Base-by-base conservation (phyloP, 92 coral and sea anemone genomes). In the Desmophyllum pertusum region DNA sequence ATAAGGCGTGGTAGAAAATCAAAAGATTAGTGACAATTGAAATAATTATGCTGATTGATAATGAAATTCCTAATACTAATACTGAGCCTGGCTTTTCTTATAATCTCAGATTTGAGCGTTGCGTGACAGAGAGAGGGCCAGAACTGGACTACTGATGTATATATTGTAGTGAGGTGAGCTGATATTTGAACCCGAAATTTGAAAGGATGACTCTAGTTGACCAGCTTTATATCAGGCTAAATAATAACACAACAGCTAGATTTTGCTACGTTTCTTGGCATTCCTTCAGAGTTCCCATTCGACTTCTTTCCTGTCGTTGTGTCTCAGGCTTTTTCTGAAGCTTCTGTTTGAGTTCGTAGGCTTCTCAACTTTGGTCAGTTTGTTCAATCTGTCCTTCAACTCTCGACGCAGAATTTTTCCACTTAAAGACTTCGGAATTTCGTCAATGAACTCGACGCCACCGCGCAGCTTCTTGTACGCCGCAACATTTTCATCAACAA, bases 401-500 rank as follows among this genome's bases (percentile, higher is more conserved):
- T 91, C 93, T 19, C 94, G 89, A 36, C 98, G 88, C 67, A 95
- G 73, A 14, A 95, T 93, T 81, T 95, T 95, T 1, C 98, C 98
- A 57, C 95, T 94, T 8, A 69, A 67, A 2, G 98, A 94, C 68
- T 93, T 91, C 13, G 98, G 98, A 51, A 95, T 92, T 67, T 88
- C 90, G 41, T 95, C 98, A 33, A 95, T 84, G 38, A 94, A 93
- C 83, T 93, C 94, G 18, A 95, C 86, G 2, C 98, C 98, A 6
- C 98, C 98, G 23, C 95, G 93, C 4, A 93, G 84, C 63, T 95
- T 93, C 79, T 95, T 95, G 64, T 93, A 93, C 2, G 98, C 91
- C 5, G 98, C 98, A 14, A 95, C 91, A 42, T 76, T 89, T 68
- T 88, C 89, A 52, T 93, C 98, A 31, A 95, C 91, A 73, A 88